Evolutionary conservation across 1,140 invertebrate genomes (phyloP).

Genomic region (Drosophila auraria): DNA sequence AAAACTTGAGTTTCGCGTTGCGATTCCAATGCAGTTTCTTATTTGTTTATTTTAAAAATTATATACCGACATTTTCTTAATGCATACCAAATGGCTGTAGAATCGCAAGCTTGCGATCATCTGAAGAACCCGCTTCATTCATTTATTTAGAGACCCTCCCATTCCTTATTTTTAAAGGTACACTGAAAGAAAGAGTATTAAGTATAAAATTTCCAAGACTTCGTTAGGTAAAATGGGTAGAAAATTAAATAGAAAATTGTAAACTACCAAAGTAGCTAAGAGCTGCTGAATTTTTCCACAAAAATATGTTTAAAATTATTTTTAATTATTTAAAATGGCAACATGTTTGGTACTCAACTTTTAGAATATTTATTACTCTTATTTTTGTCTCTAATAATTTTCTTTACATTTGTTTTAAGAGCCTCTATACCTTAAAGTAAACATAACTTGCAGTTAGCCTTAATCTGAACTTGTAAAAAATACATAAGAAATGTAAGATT

Average conservation of each 20-base stretch:
- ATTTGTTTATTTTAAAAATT: background rate
- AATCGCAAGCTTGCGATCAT: conserved; percentile 16
- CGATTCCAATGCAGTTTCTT: background rate
- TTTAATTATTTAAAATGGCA: background rate
- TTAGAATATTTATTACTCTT: too few species aligned
- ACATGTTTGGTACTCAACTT: too few species aligned
- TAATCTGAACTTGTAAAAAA: too few species aligned
- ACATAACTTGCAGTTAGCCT: too few species aligned
- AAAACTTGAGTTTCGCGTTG: background rate
- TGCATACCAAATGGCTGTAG: conserved; percentile 22
- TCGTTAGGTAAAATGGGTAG: background rate
- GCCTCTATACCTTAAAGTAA: too few species aligned
- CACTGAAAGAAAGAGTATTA: background rate
- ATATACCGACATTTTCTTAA: conserved; percentile 14
- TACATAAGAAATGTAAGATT: too few species aligned
- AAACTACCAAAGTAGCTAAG: too few species aligned
- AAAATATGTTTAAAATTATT: too few species aligned
- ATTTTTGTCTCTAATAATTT: too few species aligned
- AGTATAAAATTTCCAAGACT: background rate
- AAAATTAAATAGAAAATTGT: too few species aligned
- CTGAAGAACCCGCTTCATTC: conserved; percentile 31
- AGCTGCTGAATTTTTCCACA: too few species aligned
- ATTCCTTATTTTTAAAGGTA: background rate
- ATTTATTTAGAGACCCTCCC: conserved; percentile 19
- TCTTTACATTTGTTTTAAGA: too few species aligned